A percentile compares a stretch with the other conserved stretches of the same genome.
These are phyloP conservation scores for Cantharis flavilabris DNA, from an alignment of 2,888 invertebrate genomes.

Conservation along the genomic window DNA sequence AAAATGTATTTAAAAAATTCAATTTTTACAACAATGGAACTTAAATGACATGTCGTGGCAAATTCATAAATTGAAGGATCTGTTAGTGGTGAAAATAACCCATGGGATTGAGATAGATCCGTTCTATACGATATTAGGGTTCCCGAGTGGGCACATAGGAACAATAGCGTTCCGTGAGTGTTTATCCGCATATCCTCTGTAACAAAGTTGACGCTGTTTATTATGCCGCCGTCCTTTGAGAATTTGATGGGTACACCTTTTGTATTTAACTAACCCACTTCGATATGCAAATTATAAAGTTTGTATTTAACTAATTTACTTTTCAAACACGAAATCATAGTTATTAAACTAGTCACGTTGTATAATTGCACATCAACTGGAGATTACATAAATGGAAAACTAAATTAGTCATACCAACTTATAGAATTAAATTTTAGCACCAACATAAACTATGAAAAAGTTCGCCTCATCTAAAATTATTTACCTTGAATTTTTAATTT, in stretches of 20 bases:
- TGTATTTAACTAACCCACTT: constrained; percentile 17
- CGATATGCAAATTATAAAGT: constrained; percentile 15
- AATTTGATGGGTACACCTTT: constrained; percentile 15
- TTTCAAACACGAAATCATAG: constrained; percentile 2
- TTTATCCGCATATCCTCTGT: constrained; percentile 24
- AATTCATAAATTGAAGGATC: constrained; percentile 25
- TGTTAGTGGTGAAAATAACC: constrained; percentile 15
- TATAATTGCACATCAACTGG: not conserved
- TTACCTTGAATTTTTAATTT: not conserved
- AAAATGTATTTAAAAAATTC: not conserved
- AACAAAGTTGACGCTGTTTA: constrained; percentile 15
- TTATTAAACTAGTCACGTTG: not conserved
- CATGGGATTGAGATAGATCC: constrained; percentile 16
- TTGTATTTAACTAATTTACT: constrained; percentile 3
- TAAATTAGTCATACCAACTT: not conserved
- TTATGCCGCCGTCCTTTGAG: constrained; percentile 19
- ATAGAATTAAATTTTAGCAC: not conserved
- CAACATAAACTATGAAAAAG: not conserved
- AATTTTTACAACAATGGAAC: not conserved
- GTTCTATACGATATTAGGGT: constrained; percentile 19
- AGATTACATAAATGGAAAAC: not conserved
- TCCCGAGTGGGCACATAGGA: constrained; percentile 19
- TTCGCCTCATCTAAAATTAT: not conserved
- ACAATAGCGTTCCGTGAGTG: constrained; percentile 26
- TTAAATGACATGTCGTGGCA: constrained; percentile 5